These are phyloP conservation scores for Eulacestoma nigropectus DNA, from an alignment of 2,113 vertebrate genomes.

Conservation along the genomic window DNA sequence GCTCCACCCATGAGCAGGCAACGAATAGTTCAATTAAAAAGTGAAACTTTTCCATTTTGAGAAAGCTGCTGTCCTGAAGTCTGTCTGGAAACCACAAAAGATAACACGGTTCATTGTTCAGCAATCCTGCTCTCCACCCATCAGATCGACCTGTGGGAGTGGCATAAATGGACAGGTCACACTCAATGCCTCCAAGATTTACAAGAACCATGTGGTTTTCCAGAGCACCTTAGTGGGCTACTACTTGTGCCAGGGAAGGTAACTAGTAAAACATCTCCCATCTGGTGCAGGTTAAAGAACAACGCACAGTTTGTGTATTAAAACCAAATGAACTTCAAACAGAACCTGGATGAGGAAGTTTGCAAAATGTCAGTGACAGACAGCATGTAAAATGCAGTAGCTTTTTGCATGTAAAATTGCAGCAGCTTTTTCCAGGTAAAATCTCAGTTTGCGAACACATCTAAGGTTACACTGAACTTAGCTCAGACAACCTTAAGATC, in stretches of 20 bases:
- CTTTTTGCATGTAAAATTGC: not conserved
- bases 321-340: not conserved
- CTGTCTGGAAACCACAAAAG: not conserved
- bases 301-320: not conserved
- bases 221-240: not conserved
- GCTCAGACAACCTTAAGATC: not conserved
- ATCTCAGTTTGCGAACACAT: not conserved
- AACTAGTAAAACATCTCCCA: not conserved
- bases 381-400: not conserved
- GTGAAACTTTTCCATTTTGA: not conserved
- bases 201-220: not conserved
- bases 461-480: not conserved
- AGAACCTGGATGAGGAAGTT: not conserved
- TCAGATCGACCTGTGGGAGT: not conserved
- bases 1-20: not conserved
- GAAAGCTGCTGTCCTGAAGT: not conserved
- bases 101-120: not conserved
- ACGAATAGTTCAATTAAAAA: not conserved
- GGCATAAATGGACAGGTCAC: accelerated
- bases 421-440: not conserved
- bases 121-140: not conserved
- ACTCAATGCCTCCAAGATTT: not conserved
- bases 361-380: not conserved
- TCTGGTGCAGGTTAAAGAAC: not conserved
- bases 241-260: not conserved